Conservation (phyloP, 2,113 vertebrate genomes). For the Hemiscyllium ocellatum region DNA sequence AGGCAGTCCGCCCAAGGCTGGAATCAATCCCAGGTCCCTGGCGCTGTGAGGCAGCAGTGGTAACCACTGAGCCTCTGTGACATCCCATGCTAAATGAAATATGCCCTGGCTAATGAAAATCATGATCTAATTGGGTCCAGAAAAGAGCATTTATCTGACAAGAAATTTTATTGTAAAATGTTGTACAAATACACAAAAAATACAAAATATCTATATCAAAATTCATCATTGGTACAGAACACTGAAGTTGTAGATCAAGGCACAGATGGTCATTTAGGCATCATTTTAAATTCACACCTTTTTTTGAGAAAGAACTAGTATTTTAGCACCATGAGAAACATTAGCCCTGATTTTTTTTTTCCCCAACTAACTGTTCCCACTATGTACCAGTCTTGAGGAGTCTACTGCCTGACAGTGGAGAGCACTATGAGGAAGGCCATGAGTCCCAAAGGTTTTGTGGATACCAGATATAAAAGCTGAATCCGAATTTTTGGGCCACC, state of each 20-base stretch:
- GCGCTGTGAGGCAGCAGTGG: no score
- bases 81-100: no score
- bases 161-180: slow-evolving; percentile 23
- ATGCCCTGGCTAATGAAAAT: no score
- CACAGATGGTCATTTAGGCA: background rate
- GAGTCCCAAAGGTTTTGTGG: background rate
- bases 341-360: background rate
- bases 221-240: background rate
- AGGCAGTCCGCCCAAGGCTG: no score
- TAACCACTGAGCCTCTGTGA: no score
- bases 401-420: background rate
- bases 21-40: no score
- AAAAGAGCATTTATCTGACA: background rate
- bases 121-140: no score
- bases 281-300: background rate
- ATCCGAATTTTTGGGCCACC: background rate
- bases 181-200: slow-evolving; percentile 35
- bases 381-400: background rate
- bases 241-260: background rate
- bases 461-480: background rate
- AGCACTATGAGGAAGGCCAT: background rate
- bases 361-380: no score
- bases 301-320: background rate
- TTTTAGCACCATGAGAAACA: background rate
- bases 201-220: background rate